These are phyloP conservation scores for Diaprepes abbreviatus DNA, from an alignment of 2,888 invertebrate species.

Conservation along the genomic window DNA sequence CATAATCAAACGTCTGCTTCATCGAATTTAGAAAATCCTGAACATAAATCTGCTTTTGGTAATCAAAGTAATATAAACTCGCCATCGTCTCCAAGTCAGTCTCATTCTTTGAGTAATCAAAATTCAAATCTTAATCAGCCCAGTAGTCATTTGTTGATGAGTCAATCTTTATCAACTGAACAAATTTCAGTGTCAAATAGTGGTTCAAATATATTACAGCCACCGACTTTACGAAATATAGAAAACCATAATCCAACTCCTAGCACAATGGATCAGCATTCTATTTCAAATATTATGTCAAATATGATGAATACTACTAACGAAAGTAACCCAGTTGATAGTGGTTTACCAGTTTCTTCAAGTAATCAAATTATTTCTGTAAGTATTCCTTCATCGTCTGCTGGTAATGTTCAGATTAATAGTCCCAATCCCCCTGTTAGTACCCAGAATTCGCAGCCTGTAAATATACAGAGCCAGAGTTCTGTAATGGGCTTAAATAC, in stretches of 20 bases:
- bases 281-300: conserved; percentile 36
- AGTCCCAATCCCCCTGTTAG: background rate
- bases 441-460: conserved; percentile 24
- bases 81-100: conserved; percentile 45
- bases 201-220: conserved; percentile 19
- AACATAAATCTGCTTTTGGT: conserved; percentile 16
- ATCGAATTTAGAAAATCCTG: conserved; percentile 35
- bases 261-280: conserved; percentile 39
- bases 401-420: background rate
- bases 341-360: conserved; percentile 5
- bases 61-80: conserved; percentile 27
- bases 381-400: conserved; percentile 2
- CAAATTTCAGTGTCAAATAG: background rate
- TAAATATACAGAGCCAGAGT: conserved; percentile 45
- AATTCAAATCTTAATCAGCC: conserved; percentile 26
- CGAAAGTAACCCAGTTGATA: conserved; percentile 25
- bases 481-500: conserved; percentile 30
- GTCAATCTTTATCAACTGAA: conserved; percentile 11
- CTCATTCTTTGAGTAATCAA: conserved; percentile 36
- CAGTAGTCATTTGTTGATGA: background rate
- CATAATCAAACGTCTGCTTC: conserved; percentile 50
- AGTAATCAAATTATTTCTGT: conserved; percentile 24
- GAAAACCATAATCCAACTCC: conserved; percentile 27
- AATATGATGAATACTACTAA: conserved; percentile 21
- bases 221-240: conserved; percentile 16